Evolutionary conservation across 1,140 invertebrate species (phyloP), one percentile per base, ranked within the genome.

Genomic region (Hycleus phaleratus): DNA sequence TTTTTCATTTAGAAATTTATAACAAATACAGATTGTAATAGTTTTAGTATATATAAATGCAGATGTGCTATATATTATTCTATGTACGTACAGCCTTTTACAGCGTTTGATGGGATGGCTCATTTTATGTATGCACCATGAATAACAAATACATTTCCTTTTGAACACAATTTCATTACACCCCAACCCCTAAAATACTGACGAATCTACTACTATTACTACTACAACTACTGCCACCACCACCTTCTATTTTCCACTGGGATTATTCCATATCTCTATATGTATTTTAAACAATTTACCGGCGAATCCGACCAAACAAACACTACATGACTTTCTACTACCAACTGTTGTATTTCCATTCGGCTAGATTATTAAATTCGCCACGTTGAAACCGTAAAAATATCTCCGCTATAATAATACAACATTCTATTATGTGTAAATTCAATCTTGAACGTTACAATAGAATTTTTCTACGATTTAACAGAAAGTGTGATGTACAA

Each of bases 111-210:
- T 58, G 56, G 40, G 48, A 51, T 48, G 49, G 18, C 56, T 58
- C 56, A 58, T 58, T 58, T 58, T 58, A 58, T 40, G 56, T 58
- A 58, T 58, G 56, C 56, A 43, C 47, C 40, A 51, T 58, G 56
- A 58, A 58, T 58, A 58, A 51, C 56, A 58, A 58, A 58, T 58
- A 51, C 25, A 58, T 46, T 52, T 58, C 56, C 56, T 46, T 58
- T 56, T 47, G 53, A 56, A 56, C 53, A 46, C 56, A 50, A 58
- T 58, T 58, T 58, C 56, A 50, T 49, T 51, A 46, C 39, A 48
- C 32, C 32, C 7, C 32, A 32, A 4, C 32, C 32, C 7, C 32
- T 32, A 32, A 32, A 32, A 32, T 32, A 32, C 32, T 32, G 32
- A 32, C 32, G 32, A 32, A 32, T 32, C 32, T 32, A 32, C 32